Base-by-base conservation (phyloP, 2,113 vertebrate genomes). In the Misgurnus anguillicaudatus region DNA sequence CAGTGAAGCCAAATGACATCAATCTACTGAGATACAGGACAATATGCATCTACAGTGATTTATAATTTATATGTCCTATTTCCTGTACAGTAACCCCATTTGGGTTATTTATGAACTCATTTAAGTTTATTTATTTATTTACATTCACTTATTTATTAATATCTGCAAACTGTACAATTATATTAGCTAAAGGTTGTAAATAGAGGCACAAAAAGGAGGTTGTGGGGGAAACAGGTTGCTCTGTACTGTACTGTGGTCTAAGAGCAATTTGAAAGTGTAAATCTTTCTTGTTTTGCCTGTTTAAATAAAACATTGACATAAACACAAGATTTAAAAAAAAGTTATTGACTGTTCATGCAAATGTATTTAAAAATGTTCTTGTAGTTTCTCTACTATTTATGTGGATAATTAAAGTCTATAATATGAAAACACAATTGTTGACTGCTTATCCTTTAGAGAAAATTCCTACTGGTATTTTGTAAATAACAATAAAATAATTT, bases 301-400 rank as follows among this genome's bases (percentile, higher is more conserved):
- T 96, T 94, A 94, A 94, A 94, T 88, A 92, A 92, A 94, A 91
- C 94, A 94, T 75, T 88, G 82, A 89, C 87, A 86, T 86, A 82
- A 89, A 82, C 80, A 82, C 86, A 57, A 85, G 85, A 85, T 84
- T 72, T 38, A 80, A 83, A 74, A 83, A 84, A 86, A 86, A 84
- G 89, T 85, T 95, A 95, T 95, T 92, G 88, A 92, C 93, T 94
- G 94, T 94, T 94, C 93, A 94, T 92, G 93, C 92, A 95, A 95
- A 96, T 94, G 95, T 96, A 97, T 98, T 97, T 96, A 97, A 89
- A 94, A 91, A 95, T 95, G 95, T 96, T 93, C 91, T 90, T 94
- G 96, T 96, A 95, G 94, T 98, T 98, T 98, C 95, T 97, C 95
- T 96, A 96, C 94, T 93, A 95, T 96, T 97, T 94, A 95, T 95